Base-by-base conservation (phyloP, 2,888 invertebrate species). In the Ophion ellenae region DNA sequence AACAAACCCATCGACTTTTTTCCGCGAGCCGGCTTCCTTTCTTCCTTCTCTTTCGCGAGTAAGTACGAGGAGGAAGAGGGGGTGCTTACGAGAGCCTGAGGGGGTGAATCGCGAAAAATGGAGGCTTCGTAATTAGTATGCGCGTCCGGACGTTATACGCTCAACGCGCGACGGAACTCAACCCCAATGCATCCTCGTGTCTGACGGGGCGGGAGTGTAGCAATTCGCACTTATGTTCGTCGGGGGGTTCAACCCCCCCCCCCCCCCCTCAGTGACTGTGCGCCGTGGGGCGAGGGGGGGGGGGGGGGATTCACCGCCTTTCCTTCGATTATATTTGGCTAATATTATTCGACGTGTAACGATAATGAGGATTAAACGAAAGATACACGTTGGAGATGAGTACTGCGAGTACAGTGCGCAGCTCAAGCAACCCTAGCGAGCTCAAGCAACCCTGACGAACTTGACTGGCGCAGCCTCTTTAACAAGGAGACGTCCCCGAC, bases 151-250 rank as follows among this genome's bases (percentile, higher is more conserved):
- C 91, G 92, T 91, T 91, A 91, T 90, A 32, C 57, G 73, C 73
- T 81, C 45, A 67, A 89, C 90, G 90, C 91, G 91, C 90, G 92
- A 91, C 88, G 83, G 40, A 84, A 80, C 89, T 86, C 83, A 85
- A 86, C 76, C 53, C 24, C 47, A 17, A 63, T 28, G 59, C 59
- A 20, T 45, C 78, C 47, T 61, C 74, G n/a, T 61, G 47, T 47
- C 47, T 47, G 47, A n/a, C 9, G 95, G 95, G 64, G 77, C 95
- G 95, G 95, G 95, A 95, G 95, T 95, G 95, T 95, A 95, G 95
- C 95, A 95, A 96, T 96, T 96, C 95, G 95, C 95, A 96, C 96
- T 95, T 95, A 95, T 95, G 95, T 95, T 95, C 94, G 95, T 95
- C 95, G 95, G 95, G 28, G 70, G 28, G 70, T 71, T 71, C 28